Percentiles rank a stretch among this genome's conserved stretches.
phyloP scores from a whole-genome alignment of 2,797 vertebrate genomes.

The Phoxinus dragarum region DNA sequence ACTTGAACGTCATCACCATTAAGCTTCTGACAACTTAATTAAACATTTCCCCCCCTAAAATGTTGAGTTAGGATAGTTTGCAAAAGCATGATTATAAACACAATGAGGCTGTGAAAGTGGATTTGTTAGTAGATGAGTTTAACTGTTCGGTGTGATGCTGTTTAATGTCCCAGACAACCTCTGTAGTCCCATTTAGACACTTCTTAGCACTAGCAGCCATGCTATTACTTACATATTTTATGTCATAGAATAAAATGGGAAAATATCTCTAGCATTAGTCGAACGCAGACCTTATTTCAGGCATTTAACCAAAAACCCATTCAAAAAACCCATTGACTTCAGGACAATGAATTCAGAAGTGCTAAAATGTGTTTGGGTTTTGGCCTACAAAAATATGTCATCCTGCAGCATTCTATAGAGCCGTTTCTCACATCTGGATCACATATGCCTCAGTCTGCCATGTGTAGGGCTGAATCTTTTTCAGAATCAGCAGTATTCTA shows the following conservation, averaged over 20 bases:
- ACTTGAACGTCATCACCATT: not conserved
- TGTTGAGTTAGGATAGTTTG: not conserved
- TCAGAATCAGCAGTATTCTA: constrained; percentile 8
- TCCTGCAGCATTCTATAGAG: not conserved
- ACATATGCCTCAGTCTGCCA: not conserved
- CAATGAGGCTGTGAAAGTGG: not conserved
- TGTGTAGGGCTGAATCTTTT: not conserved
- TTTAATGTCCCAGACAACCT: not conserved
- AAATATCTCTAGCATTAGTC: not conserved
- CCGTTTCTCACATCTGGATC: constrained; percentile 1
- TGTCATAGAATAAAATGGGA: not conserved
- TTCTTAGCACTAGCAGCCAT: not conserved
- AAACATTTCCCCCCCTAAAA: not conserved
- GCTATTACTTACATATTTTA: not conserved
- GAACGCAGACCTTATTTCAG: not conserved
- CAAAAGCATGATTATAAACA: not conserved
- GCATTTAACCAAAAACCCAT: not conserved
- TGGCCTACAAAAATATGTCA: not conserved
- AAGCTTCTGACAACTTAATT: not conserved
- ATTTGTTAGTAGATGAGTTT: not conserved
- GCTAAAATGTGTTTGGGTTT: not conserved
- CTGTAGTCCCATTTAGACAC: not conserved
- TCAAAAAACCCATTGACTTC: not conserved
- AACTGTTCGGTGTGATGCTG: accelerated
- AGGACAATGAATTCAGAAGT: not conserved